These are phyloP conservation scores for Momotus momota DNA, from an alignment of 2,797 vertebrate genomes.

Conservation along the genomic window DNA sequence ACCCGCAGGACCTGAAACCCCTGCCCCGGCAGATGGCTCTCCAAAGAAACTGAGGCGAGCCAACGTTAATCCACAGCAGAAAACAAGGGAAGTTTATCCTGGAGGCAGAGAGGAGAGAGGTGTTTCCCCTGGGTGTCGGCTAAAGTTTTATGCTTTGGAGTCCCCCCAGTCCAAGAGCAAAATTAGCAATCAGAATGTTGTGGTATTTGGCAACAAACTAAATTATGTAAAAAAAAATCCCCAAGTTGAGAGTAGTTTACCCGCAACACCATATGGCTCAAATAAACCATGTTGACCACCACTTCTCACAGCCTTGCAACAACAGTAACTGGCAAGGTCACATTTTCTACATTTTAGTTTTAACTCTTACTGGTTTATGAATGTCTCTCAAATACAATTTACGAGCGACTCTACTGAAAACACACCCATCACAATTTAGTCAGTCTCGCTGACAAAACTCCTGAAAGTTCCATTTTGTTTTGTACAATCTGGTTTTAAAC, in stretches of 20 bases:
- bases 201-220: not conserved
- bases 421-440: rapidly evolving
- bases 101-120: not conserved
- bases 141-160: not conserved
- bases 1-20: not conserved
- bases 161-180: not conserved
- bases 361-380: not conserved
- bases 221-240: not conserved
- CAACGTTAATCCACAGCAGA: not conserved
- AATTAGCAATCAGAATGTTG: not conserved
- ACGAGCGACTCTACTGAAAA: not conserved
- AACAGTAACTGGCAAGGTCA: not conserved
- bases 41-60: not conserved
- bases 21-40: not conserved
- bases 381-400: not conserved
- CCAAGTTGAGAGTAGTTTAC: not conserved
- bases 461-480: not conserved
- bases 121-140: not conserved
- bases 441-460: not conserved
- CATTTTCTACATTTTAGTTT: not conserved
- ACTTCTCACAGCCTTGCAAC: not conserved
- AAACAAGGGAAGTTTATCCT: not conserved
- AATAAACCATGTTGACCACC: not conserved
- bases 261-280: not conserved
- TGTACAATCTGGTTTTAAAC: not conserved